These are phyloP conservation scores for Aphelenchoides besseyi DNA, from an alignment of 1,140 invertebrate genomes.

Conservation along the genomic window DNA sequence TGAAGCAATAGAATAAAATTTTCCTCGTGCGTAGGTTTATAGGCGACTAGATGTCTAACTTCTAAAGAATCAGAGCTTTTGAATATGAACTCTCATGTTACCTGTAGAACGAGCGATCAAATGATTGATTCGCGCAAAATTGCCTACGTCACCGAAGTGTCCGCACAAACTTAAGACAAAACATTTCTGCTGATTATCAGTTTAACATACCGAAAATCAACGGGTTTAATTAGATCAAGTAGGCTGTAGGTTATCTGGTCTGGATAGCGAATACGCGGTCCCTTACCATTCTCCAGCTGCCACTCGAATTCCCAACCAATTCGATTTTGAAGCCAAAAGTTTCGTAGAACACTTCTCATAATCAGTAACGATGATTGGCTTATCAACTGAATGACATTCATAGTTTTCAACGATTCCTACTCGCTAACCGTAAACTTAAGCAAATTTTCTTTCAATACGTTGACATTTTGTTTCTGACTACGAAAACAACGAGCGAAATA, in stretches of 20 bases:
- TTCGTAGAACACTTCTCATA: neutral
- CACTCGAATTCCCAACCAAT: slow-evolving; percentile 5
- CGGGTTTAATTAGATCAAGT: neutral
- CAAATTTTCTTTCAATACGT: neutral
- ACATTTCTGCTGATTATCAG: neutral
- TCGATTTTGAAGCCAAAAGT: neutral
- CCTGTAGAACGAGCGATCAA: too few relatives aligned
- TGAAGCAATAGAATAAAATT: slow-evolving; percentile 9
- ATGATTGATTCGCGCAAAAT: neutral
- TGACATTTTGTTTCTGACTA: neutral
- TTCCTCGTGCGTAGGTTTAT: slow-evolving; percentile 10
- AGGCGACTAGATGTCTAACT: neutral
- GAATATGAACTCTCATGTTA: too few relatives aligned
- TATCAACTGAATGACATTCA: neutral
- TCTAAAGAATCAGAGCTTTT: too few relatives aligned
- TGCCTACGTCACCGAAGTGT: neutral
- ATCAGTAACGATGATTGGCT: neutral
- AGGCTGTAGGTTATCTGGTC: neutral
- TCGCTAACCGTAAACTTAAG: neutral
- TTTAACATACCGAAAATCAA: neutral
- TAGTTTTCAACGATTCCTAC: neutral
- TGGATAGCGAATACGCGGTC: neutral
- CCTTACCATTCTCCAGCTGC: neutral
- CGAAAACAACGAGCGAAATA: neutral
- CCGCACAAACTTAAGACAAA: neutral